phyloP scores from a whole-genome alignment of 1,140 invertebrate species.

The Maconellicoccus hirsutus region DNA sequence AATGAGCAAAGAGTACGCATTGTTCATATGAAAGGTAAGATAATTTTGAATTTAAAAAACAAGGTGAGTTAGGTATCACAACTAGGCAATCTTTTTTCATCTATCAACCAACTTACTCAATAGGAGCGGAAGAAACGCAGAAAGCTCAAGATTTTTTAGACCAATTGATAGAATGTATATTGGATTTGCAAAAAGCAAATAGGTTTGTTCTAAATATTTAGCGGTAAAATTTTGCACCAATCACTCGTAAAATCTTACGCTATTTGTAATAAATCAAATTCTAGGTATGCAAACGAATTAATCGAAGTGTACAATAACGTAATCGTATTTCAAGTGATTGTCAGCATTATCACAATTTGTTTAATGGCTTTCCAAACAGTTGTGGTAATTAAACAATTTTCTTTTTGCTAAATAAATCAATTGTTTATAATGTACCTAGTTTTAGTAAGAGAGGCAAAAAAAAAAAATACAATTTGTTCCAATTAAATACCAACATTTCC shows the following conservation, averaged over 20 bases:
- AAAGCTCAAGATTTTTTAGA: constrained; percentile 13
- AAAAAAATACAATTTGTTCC: too few species aligned
- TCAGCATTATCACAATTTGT: constrained; percentile 8
- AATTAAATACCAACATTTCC: too few species aligned
- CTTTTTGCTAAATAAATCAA: too few species aligned
- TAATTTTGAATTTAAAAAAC: too few species aligned
- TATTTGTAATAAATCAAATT: too few species aligned
- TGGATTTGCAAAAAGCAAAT: constrained; percentile 16
- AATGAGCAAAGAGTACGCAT: not conserved
- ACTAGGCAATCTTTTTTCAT: too few species aligned
- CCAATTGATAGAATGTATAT: not conserved
- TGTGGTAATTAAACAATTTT: too few species aligned
- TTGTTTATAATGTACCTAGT: too few species aligned
- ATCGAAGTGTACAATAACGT: constrained; percentile 11
- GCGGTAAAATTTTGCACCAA: too few species aligned
- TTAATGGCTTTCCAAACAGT: constrained; percentile 11
- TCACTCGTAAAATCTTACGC: too few species aligned
- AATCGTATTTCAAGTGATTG: constrained; percentile 6
- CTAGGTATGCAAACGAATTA: not conserved
- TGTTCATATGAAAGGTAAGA: constrained; percentile 15
- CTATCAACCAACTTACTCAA: not conserved
- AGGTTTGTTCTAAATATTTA: not conserved
- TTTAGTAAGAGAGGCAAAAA: too few species aligned
- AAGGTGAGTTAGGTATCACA: too few species aligned
- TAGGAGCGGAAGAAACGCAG: not conserved